Base-by-base conservation (phyloP, 2,113 vertebrate species). In the Cynopterus brachyotis region DNA sequence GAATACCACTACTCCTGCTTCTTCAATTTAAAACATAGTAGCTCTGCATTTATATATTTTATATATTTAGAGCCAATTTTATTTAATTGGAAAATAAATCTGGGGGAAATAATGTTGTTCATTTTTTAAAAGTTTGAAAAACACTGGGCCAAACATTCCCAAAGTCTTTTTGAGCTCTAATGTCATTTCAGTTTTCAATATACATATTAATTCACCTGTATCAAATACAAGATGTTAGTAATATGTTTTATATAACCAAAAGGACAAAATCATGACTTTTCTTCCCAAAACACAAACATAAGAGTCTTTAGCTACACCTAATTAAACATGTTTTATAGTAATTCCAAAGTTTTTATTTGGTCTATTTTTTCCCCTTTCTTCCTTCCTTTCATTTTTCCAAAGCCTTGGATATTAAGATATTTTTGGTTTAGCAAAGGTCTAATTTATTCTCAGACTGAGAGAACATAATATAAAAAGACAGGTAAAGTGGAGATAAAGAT, bases 351-450 rank as follows among this genome's bases (percentile, higher is more conserved):
- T 85, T 69, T 42, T 42, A 53, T 89, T 89, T 70, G 32, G 3
- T 70, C 17, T 79, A 17, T 47, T 72, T 57, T 37, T 55, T 78
- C 32, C 60, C 32, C 60, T 66, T 67, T 5, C 35, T 59, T n/a
- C 45, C 47, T 55, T 83, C 12, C 35, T 82, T 79, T 57, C 53
- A 37, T 30, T 45, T 69, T 81, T 67, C 57, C 50, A 73, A 80
- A 94, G 78, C 2, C 3, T 93, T 92, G n/a, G 22, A 19, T 88
- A 80, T 84, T 95, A 87, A 97, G 4, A 84, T 55, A 79, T 60
- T 60, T 62, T 64, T 92, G 37, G 5, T 13, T 75, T 72, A 72
- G 28, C 35, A 92, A 80, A 89, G 4, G 20, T 59, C 24, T 89
- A 75, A 76, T 83, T 59, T 90, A n/a, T 91, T 91, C 24, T 82